Evolutionary conservation across 1,140 invertebrate genomes (phyloP).

Genomic region (Campoletis sonorensis): DNA sequence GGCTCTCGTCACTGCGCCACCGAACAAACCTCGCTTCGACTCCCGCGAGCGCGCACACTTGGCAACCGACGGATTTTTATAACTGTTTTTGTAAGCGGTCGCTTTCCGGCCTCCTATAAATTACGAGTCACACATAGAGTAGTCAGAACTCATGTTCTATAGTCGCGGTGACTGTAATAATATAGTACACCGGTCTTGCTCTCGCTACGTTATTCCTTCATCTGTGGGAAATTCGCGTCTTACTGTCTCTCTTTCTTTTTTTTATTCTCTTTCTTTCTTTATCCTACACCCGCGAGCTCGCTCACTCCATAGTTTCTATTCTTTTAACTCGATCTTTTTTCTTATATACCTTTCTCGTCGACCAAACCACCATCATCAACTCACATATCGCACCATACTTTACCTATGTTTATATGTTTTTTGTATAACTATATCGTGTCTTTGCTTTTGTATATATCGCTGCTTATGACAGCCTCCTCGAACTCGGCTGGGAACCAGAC

Average conservation of each 20-base stretch:
- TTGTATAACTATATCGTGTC: not conserved
- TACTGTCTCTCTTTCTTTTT: constrained; percentile 47
- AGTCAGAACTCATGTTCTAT: constrained; percentile 1
- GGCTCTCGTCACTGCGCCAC: constrained; percentile 34
- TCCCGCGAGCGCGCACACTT: constrained; percentile 46
- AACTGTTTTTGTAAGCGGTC: constrained; percentile 66
- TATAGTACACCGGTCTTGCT: constrained; percentile 5
- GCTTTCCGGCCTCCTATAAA: constrained; percentile 66
- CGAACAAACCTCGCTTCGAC: constrained; percentile 28
- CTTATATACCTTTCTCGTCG: constrained; percentile 37
- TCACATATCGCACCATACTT: constrained; percentile 1
- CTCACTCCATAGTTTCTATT: constrained; percentile 28
- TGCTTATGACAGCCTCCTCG: not conserved
- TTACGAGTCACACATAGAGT: constrained; percentile 52
- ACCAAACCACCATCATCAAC: constrained; percentile 31
- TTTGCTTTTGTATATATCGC: constrained; percentile 4
- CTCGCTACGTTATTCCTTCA: constrained; percentile 45
- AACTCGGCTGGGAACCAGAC: constrained; percentile 59
- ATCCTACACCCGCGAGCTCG: constrained; percentile 12
- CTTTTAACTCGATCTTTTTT: constrained; percentile 30
- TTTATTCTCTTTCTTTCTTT: not conserved
- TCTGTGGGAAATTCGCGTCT: constrained; percentile 63
- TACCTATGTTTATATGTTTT: not conserved
- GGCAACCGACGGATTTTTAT: constrained; percentile 61
- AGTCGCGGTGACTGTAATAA: constrained; percentile 40